Conservation (phyloP, 2,888 invertebrate genomes). For the Schizotus pectinicornis region DNA sequence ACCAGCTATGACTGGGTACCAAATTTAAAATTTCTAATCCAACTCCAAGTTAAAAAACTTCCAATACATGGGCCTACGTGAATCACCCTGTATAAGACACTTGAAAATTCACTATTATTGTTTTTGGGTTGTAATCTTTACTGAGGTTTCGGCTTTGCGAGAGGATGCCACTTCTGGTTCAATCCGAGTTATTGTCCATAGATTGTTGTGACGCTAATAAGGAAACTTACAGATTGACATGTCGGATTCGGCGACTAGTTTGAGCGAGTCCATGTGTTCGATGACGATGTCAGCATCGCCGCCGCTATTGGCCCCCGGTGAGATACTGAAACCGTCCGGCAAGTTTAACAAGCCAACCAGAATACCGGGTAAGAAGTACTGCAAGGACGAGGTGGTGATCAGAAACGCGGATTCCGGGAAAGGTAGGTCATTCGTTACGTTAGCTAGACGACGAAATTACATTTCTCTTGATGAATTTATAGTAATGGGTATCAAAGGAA, state of each 20-base stretch:
- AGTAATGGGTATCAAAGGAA: constrained; percentile 99
- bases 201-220: not conserved
- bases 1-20: too few species aligned
- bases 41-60: too few species aligned
- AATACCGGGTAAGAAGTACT: constrained; percentile 91
- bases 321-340: constrained; percentile 85
- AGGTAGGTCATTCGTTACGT: constrained; percentile 66
- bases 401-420: constrained; percentile 95
- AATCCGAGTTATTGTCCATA: too few species aligned
- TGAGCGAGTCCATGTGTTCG: constrained; percentile 62
- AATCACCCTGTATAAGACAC: too few species aligned
- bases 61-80: too few species aligned
- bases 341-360: constrained; percentile 88
- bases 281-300: constrained; percentile 61
- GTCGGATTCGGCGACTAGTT: constrained; percentile 50
- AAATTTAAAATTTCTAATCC: too few species aligned
- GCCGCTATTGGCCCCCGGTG: constrained; percentile 78
- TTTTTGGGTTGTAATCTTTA: too few species aligned
- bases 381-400: constrained; percentile 92
- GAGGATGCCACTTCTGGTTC: too few species aligned
- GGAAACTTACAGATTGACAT: constrained; percentile 48
- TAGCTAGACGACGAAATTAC: not conserved
- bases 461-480: constrained; percentile 52
- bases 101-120: too few species aligned
- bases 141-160: too few species aligned